Conservation (phyloP, 2,888 invertebrate genomes). For the Pyrgus malvae region DNA sequence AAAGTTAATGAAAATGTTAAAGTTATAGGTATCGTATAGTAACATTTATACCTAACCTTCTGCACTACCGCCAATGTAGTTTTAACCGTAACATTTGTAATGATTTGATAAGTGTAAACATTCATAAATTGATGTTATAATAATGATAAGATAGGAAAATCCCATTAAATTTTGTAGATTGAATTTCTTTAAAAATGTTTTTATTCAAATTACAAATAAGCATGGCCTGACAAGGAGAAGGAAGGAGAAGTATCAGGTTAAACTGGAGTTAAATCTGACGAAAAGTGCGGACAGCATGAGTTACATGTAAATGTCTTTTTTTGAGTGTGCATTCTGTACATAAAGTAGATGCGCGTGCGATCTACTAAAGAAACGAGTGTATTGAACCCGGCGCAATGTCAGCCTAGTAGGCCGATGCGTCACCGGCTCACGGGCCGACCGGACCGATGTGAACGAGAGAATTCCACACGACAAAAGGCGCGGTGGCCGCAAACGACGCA, state of each 20-base stretch:
- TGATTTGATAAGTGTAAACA: background rate
- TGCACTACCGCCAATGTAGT: no score
- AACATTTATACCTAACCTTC: no score
- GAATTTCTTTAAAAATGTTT: no score
- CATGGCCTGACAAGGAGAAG: background rate
- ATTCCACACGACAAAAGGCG: slow-evolving; percentile 67
- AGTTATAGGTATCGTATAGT: no score
- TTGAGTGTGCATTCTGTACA: slow-evolving; percentile 31
- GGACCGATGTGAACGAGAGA: slow-evolving; percentile 57
- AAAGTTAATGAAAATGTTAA: no score
- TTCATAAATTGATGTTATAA: background rate
- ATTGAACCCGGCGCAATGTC: slow-evolving; percentile 68
- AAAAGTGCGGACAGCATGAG: slow-evolving; percentile 1
- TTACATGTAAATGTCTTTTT: slow-evolving; percentile 20
- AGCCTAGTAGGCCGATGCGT: slow-evolving; percentile 68
- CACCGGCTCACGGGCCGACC: slow-evolving; percentile 51
- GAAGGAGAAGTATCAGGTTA: background rate
- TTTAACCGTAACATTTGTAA: no score
- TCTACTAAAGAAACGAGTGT: slow-evolving; percentile 52
- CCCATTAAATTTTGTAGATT: no score
- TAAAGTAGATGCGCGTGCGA: slow-evolving; percentile 37
- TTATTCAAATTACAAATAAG: background rate
- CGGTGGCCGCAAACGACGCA: slow-evolving; percentile 70
- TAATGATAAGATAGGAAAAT: no score
- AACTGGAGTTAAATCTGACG: background rate